Percentiles rank a stretch among this genome's conserved stretches.
phyloP scores from a whole-genome alignment of 2,113 vertebrate species.

The Nerophis lumbriciformis region DNA sequence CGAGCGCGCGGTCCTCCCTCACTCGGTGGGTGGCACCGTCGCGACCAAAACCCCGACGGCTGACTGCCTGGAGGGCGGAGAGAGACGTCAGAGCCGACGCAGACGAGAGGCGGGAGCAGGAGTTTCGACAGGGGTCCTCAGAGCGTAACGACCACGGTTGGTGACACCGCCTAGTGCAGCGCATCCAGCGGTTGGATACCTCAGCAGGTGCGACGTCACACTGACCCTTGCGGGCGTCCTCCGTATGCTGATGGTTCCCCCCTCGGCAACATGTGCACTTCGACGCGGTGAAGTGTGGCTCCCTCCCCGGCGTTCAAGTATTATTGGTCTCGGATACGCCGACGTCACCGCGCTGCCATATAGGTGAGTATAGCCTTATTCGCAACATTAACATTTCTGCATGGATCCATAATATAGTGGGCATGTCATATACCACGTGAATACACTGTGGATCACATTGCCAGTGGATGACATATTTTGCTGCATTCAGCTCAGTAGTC shows the following conservation, averaged over 20 bases:
- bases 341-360: constrained; percentile 52
- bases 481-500: background rate
- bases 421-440: background rate
- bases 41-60: constrained; percentile 6
- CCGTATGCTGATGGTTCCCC: background rate
- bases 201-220: no score
- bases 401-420: background rate
- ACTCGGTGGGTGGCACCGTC: constrained; percentile 51
- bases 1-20: constrained; percentile 35
- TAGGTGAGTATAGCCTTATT: constrained; percentile 50
- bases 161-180: constrained; percentile 4
- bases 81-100: background rate
- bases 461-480: background rate
- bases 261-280: constrained; percentile 61
- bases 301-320: background rate
- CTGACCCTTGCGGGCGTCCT: no score
- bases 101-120: background rate
- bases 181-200: background rate
- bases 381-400: no score
- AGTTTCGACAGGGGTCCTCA: background rate
- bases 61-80: background rate
- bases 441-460: background rate
- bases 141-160: no score
- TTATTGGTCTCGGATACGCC: constrained; percentile 54
- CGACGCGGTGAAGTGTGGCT: constrained; percentile 46